These are phyloP conservation scores for Delphinapterus leucas DNA, from an alignment of 2,113 vertebrate species.

Conservation along the genomic window DNA sequence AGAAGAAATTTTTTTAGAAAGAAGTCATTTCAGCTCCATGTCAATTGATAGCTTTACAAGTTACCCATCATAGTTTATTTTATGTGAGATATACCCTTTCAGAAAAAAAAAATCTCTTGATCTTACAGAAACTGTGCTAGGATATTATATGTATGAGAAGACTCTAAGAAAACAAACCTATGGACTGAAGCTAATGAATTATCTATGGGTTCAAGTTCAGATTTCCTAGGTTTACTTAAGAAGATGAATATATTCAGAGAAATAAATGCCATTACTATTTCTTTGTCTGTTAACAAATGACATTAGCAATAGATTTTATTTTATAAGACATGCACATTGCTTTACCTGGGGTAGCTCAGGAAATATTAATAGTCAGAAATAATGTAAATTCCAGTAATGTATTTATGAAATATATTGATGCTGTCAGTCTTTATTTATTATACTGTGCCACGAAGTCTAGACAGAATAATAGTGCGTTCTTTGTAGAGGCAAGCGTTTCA, in stretches of 20 bases:
- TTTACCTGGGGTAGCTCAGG: slow-evolving; percentile 54
- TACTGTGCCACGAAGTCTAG: slow-evolving; percentile 61
- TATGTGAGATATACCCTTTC: slow-evolving; percentile 28
- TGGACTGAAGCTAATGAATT: slow-evolving; percentile 52
- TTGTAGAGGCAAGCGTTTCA: slow-evolving; percentile 54
- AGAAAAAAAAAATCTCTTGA: neutral
- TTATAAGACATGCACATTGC: neutral
- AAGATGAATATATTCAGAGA: slow-evolving; percentile 50
- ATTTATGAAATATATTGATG: slow-evolving; percentile 64
- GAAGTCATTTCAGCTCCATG: slow-evolving; percentile 25
- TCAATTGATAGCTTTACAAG: slow-evolving; percentile 52
- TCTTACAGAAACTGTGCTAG: neutral
- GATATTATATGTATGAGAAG: slow-evolving; percentile 22
- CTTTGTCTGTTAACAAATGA: slow-evolving; percentile 49
- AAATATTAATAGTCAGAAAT: slow-evolving; percentile 30
- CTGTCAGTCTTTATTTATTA: slow-evolving; percentile 69
- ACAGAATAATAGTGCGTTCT: slow-evolving; percentile 65
- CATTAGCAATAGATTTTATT: slow-evolving; percentile 63
- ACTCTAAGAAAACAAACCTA: neutral
- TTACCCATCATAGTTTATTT: neutral
- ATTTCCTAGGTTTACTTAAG: slow-evolving; percentile 59
- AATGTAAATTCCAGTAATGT: slow-evolving; percentile 52
- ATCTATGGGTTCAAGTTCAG: slow-evolving; percentile 51
- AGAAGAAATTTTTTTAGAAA: slow-evolving; percentile 18
- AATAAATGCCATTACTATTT: slow-evolving; percentile 57